Percentiles rank a stretch among this genome's conserved stretches.
Conservation (phyloP, 2,888 invertebrate species). For the Apodemia mormo region DNA sequence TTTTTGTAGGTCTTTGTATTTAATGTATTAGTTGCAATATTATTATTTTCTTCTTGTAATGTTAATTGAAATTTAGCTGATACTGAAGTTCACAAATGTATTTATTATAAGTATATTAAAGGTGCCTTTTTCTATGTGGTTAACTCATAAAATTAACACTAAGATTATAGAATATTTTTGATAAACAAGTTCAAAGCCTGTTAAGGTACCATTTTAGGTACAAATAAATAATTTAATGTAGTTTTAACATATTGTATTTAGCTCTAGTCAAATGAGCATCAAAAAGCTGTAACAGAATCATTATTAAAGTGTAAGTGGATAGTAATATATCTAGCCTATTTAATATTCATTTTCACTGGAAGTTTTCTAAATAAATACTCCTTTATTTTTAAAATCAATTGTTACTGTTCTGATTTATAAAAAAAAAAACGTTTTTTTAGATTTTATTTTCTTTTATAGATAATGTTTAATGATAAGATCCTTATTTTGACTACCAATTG, state of each 20-base stretch:
- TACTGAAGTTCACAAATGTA: slow-evolving; percentile 5
- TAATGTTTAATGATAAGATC: no score
- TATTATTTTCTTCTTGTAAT: neutral
- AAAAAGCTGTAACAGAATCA: neutral
- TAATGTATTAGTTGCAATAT: neutral
- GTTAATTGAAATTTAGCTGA: neutral
- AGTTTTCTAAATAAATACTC: no score
- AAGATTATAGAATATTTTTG: neutral
- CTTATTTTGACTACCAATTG: no score
- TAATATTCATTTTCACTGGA: no score
- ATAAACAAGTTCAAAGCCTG: neutral
- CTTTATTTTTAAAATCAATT: no score
- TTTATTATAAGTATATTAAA: neutral
- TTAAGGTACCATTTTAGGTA: neutral
- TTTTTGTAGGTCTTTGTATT: no score
- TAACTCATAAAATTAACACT: neutral
- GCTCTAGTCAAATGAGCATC: slow-evolving; percentile 4
- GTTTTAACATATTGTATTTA: neutral
- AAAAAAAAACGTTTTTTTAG: no score
- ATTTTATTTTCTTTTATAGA: no score
- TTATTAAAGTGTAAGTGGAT: no score
- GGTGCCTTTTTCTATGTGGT: neutral
- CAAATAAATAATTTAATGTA: neutral
- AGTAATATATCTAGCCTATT: no score
- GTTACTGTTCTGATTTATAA: no score